These are phyloP conservation scores for Rhamphomyia laevipes DNA, from an alignment of 2,888 invertebrate species.

Conservation along the genomic window DNA sequence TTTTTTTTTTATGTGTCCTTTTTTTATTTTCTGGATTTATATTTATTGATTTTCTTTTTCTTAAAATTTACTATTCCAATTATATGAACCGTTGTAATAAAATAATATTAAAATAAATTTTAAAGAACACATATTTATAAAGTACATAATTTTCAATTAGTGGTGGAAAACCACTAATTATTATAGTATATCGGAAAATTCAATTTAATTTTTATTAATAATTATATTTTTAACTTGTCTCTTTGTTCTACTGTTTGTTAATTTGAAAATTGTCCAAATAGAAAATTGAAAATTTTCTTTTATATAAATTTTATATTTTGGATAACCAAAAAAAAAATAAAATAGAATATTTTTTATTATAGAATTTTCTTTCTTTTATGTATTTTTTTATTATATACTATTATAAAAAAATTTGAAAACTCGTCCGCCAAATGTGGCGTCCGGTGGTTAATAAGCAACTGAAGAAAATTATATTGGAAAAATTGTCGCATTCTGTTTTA, in stretches of 20 bases:
- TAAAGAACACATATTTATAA: conserved; percentile 33
- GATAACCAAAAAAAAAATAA: no score
- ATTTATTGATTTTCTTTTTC: background rate
- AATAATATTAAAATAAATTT: conserved; percentile 38
- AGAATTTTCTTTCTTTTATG: no score
- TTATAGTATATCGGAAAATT: conserved; percentile 1
- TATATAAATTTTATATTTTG: no score
- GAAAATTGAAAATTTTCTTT: no score
- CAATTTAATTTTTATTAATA: background rate
- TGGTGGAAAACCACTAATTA: background rate
- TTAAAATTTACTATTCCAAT: conserved; percentile 36
- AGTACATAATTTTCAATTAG: conserved; percentile 15
- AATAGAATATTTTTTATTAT: no score
- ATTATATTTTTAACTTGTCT: background rate
- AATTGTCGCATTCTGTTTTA: no score
- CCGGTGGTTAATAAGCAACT: conserved; percentile 26
- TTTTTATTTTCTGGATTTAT: background rate
- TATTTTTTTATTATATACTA: no score
- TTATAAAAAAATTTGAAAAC: conserved; percentile 7
- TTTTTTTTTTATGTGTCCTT: conserved; percentile 5
- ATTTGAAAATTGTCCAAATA: no score
- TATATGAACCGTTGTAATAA: conserved; percentile 39
- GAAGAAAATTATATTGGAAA: conserved; percentile 1
- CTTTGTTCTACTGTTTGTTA: no score
- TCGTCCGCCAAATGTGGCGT: conserved; percentile 29